phyloP scores from a whole-genome alignment of 2,888 invertebrate genomes.

The Mythimna ferrago region DNA sequence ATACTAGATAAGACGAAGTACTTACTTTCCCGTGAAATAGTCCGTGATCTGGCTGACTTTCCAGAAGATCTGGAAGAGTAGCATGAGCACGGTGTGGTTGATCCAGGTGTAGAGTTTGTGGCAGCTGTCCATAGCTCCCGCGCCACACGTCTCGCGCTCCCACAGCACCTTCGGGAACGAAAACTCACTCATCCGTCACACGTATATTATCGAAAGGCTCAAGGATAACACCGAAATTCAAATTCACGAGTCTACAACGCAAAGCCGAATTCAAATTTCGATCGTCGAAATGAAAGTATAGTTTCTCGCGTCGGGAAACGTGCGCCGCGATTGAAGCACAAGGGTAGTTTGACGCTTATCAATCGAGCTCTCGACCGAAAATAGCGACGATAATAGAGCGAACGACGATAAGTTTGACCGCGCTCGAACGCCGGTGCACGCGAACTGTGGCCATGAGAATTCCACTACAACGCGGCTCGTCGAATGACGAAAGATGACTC shows the following conservation, averaged over 20 bases:
- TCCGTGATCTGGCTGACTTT: conserved; percentile 88
- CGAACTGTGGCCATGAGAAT: conserved; percentile 83
- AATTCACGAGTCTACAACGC: conserved; percentile 37
- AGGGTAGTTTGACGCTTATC: conserved; percentile 76
- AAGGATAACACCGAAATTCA: conserved; percentile 68
- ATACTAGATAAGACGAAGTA: conserved; percentile 53
- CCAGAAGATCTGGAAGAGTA: conserved; percentile 88
- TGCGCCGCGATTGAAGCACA: conserved; percentile 70
- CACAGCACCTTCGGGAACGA: conserved; percentile 83
- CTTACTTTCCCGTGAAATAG: conserved; percentile 87
- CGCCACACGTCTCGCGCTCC: conserved; percentile 77
- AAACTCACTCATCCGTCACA: conserved; percentile 87
- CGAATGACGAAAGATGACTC: conserved; percentile 86
- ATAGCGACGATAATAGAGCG: conserved; percentile 74
- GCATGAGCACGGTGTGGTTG: conserved; percentile 86
- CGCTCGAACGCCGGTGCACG: conserved; percentile 82
- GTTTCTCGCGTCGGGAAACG: conserved; percentile 60
- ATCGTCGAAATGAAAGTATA: conserved; percentile 35
- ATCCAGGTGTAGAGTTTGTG: conserved; percentile 88
- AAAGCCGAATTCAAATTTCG: conserved; percentile 49
- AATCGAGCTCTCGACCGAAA: conserved; percentile 76
- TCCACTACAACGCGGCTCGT: conserved; percentile 73
- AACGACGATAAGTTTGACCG: conserved; percentile 77
- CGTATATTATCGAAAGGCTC: conserved; percentile 66
- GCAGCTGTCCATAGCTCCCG: conserved; percentile 86